Base-by-base conservation (phyloP, 2,888 invertebrate species). In the Harpagoxenus sublaevis region DNA sequence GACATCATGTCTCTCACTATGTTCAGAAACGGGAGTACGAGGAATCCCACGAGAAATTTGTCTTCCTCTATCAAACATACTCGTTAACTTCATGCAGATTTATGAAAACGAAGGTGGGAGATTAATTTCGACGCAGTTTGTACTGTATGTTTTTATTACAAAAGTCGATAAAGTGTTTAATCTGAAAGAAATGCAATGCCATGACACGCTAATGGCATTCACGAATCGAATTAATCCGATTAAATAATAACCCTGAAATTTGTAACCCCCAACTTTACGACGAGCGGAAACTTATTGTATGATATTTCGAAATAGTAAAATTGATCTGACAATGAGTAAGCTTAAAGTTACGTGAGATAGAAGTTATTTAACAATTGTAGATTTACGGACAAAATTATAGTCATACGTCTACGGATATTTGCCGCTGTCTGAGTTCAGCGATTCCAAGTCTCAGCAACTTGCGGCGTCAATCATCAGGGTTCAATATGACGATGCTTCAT, bases 41-140 rank as follows among this genome's bases (percentile, higher is more conserved):
- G 70, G 66, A 73, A 39, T 62, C 82, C 81, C 86, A 71, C 62
- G 85, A 90, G 90, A 89, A 90, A 89, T 90, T 90, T 87, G 82
- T 90, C 86, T 86, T 89, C 84, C 73, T 71, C 66, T 62, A 74
- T 90, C 86, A 73, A 85, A 86, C 86, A 55, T 87, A 71, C 66
- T 68, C 86, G 84, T 90, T 89, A 90, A 88, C 86, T 88, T 81
- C 71, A 75, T 71, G 82, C 63, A 79, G 42, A 88, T 86, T 86
- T 53, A 74, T 60, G 66, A 45, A 60, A 79, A 60, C 12, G 12
- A 79, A 66, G 51, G 31, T 28, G 66, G 45, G 15, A 23, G 12
- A 48, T 81, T 57, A 75, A 66, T n/a, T 62, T 31, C 62, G 28
- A 63, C 42, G 60, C 51, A 23, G 15, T 10, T 53, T 63, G 31